These are phyloP conservation scores for Collichthys lucidus DNA, from an alignment of 2,113 vertebrate genomes.

Conservation along the genomic window DNA sequence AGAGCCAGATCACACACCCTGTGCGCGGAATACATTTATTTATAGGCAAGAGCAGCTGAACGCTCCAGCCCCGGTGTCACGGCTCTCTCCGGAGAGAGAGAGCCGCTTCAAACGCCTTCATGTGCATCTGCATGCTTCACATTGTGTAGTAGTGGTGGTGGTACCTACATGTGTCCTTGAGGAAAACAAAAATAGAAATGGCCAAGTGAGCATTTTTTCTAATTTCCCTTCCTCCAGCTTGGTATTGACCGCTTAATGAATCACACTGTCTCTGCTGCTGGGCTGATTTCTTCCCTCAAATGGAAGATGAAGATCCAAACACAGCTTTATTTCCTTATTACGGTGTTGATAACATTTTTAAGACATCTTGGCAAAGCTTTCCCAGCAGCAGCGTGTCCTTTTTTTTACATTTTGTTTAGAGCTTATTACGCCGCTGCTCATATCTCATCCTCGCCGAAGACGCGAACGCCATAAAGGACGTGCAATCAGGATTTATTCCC, in stretches of 20 bases:
- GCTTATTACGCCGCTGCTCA: slow-evolving; percentile 14
- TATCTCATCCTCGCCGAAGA: slow-evolving; percentile 8
- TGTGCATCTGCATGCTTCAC: slow-evolving; percentile 43
- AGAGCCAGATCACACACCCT: slow-evolving; percentile 70
- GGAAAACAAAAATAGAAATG: slow-evolving; percentile 47
- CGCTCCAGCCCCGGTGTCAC: slow-evolving; percentile 68
- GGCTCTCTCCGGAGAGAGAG: slow-evolving; percentile 73
- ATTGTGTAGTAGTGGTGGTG: slow-evolving; percentile 10
- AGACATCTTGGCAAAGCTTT: slow-evolving; percentile 38
- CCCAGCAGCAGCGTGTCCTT: slow-evolving; percentile 45
- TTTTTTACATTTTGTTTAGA: slow-evolving; percentile 29
- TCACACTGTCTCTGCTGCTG: neutral
- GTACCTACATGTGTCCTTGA: slow-evolving; percentile 19
- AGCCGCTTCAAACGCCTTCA: slow-evolving; percentile 72
- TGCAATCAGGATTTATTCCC: neutral
- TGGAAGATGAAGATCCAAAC: slow-evolving; percentile 20
- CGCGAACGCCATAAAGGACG: neutral
- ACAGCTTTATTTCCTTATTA: slow-evolving; percentile 1
- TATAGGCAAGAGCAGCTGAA: slow-evolving; percentile 79
- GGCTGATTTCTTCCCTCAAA: neutral
- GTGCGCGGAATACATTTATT: slow-evolving; percentile 79
- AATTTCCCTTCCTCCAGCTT: neutral
- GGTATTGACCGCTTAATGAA: neutral
- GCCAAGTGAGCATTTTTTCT: slow-evolving; percentile 32
- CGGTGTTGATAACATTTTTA: slow-evolving; percentile 26